phyloP scores from a whole-genome alignment of 2,797 vertebrate genomes.

The Poecilia picta region DNA sequence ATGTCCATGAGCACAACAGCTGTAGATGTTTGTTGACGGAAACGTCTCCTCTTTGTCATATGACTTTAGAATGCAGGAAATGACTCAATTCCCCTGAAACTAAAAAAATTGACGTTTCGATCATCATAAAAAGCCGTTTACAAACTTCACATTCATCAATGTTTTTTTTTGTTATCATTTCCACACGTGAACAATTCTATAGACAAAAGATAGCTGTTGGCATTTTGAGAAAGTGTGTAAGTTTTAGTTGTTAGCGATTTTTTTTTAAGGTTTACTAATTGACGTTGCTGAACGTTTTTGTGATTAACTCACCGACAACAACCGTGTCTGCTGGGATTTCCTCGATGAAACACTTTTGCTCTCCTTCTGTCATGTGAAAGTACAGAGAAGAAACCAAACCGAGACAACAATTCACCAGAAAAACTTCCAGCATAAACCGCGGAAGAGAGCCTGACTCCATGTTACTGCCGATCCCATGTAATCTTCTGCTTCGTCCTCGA shows the following conservation, averaged over 20 bases:
- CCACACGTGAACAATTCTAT: neutral
- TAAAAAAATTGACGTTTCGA: neutral
- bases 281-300: neutral
- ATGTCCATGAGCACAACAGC: neutral
- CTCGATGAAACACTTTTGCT: neutral
- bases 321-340: neutral
- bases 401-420: neutral
- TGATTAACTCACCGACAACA: neutral
- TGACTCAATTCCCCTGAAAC: neutral
- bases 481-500: too few species aligned
- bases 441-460: neutral
- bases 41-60: neutral
- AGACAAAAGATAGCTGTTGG: neutral
- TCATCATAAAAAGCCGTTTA: neutral
- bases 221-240: neutral
- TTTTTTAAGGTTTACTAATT: neutral
- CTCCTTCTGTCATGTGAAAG: constrained; percentile 1
- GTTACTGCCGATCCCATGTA: rapidly evolving
- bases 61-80: neutral
- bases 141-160: neutral
- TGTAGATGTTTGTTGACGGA: neutral
- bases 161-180: neutral
- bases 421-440: neutral
- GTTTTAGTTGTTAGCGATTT: neutral
- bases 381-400: neutral